A percentile compares a stretch with the other conserved stretches of the same genome.
Conservation (phyloP, 1,140 invertebrate species). For the Diploscapter pachys region DNA sequence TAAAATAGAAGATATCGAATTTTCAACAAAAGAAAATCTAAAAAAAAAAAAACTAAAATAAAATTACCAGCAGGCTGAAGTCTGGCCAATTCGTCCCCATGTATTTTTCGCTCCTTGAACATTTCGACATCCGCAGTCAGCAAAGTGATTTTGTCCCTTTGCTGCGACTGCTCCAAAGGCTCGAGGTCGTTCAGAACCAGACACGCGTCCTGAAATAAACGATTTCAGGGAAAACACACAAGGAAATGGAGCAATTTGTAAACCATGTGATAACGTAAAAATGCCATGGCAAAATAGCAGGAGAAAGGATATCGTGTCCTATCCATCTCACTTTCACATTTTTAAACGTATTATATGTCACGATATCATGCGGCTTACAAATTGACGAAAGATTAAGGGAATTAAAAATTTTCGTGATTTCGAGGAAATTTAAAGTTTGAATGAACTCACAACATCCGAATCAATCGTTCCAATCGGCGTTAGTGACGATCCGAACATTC, state of each 20-base stretch:
- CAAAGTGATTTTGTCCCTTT: constrained; percentile 27
- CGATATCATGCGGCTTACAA: too few relatives aligned
- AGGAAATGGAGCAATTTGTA: too few relatives aligned
- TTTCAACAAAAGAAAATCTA: not conserved
- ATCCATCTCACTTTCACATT: too few relatives aligned
- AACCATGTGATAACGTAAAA: too few relatives aligned
- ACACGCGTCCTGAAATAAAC: constrained; percentile 8
- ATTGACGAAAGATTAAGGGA: too few relatives aligned
- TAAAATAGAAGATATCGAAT: not conserved
- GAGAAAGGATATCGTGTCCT: too few relatives aligned
- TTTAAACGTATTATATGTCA: too few relatives aligned
- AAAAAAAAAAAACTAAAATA: not conserved
- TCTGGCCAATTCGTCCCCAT: not conserved
- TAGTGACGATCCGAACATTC: constrained; percentile 28
- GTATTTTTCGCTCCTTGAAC: constrained; percentile 11
- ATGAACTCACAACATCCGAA: constrained; percentile 27
- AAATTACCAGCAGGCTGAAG: constrained; percentile 15
- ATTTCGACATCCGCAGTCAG: constrained; percentile 12
- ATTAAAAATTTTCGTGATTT: too few relatives aligned
- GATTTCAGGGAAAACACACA: too few relatives aligned
- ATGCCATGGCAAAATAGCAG: not conserved
- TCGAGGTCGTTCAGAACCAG: not conserved
- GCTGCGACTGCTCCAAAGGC: not conserved
- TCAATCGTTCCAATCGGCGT: constrained; percentile 17
- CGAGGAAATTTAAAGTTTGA: too few relatives aligned